Evolutionary conservation across 2,113 vertebrate genomes (phyloP).

Genomic region (Callocephalon fimbriatum): DNA sequence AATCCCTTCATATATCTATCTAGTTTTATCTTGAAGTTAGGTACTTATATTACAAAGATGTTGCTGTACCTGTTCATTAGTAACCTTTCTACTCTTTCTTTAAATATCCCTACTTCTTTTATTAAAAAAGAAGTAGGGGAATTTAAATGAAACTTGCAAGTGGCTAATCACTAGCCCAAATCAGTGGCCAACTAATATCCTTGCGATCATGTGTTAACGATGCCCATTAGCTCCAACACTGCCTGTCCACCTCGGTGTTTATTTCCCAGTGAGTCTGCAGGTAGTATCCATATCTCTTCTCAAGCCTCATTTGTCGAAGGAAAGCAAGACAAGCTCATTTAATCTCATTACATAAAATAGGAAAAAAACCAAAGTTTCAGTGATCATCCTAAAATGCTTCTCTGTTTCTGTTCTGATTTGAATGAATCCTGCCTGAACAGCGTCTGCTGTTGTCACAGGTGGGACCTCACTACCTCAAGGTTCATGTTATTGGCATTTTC

Average conservation of each 20-base stretch:
- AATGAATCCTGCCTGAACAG: not conserved
- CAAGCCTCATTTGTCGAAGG: not conserved
- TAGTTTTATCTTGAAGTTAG: not conserved
- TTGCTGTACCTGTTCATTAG: not conserved
- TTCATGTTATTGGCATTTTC: not conserved
- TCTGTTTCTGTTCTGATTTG: not conserved
- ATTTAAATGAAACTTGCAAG: not conserved
- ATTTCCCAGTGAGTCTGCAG: not conserved
- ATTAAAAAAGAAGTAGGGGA: not conserved
- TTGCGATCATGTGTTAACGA: accelerated
- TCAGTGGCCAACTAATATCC: too few species aligned
- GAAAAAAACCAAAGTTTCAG: not conserved
- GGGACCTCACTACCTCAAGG: not conserved
- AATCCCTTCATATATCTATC: accelerated
- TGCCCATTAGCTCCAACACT: not conserved
- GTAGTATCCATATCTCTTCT: not conserved
- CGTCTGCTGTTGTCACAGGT: not conserved
- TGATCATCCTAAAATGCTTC: not conserved
- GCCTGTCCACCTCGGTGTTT: not conserved
- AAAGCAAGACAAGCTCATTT: not conserved
- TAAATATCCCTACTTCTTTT: not conserved
- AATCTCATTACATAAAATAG: not conserved
- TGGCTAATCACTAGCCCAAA: not conserved
- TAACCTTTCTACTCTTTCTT: not conserved
- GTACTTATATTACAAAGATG: not conserved